Evolutionary conservation across 1,140 invertebrate genomes (phyloP), one percentile per base, ranked within the genome.

Genomic region (Aporrectodea caliginosa): DNA sequence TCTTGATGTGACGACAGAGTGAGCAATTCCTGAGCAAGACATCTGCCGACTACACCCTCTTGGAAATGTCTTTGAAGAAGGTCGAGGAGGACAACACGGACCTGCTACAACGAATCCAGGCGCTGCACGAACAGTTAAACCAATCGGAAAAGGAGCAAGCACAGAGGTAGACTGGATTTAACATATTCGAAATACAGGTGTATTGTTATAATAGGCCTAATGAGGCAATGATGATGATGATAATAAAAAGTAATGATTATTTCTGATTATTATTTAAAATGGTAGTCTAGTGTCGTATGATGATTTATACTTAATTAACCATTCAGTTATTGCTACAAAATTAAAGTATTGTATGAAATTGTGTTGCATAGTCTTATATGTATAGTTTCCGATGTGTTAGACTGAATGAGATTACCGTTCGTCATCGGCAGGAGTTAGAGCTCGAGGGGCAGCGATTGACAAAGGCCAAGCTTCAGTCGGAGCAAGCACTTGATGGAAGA

Each of bases 41-140:
- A 16, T 77, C 85, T 30, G 78, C 83, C 22, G 87, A 89, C 69
- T 82, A 83, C 16, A 80, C 83, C 6, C 84, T 78, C 16, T 82
- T 89, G 33, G 88, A 88, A 76, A 83, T 84, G 43, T 84, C 83
- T n/a, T 72, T 90, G 31, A 80, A 82, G 16, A 84, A 87, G 6
- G 87, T 94, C 31, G 94, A 95, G 84, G 91, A 94, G 75, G 95
- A 97, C 87, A 96, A 96, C 81, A 89, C 92, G 16, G 94, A 96
- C 81, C 88, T 97, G 32, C 91, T 93, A 82, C 87, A 93, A 77
- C 93, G 93, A 86, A 92, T 96, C 71, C 91, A 94, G 1, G 91
- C 93, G 69, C 86, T 98, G 79, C 86, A 89, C 82, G 84, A 83
- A 1, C 86, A 89, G 77, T 82, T 89, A 68, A 84, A 86, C 1